Evolutionary conservation across 1,140 invertebrate genomes (phyloP).

Genomic region (Prorops nasuta): DNA sequence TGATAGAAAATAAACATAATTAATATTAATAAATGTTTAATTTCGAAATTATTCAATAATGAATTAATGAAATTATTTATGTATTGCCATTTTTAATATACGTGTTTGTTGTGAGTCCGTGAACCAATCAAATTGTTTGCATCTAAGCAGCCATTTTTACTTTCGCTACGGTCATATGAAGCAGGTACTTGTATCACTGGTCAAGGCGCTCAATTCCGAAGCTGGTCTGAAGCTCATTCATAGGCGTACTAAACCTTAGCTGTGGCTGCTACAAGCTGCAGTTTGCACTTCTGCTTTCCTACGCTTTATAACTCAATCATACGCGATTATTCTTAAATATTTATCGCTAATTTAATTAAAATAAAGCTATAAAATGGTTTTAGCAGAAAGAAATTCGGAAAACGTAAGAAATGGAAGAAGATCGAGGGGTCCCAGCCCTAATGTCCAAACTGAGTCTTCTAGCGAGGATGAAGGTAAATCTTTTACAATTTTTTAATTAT

Average conservation of each 20-base stretch:
- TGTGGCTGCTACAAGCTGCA: slow-evolving; percentile 31
- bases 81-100: slow-evolving; percentile 22
- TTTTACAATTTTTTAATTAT: slow-evolving; percentile 7
- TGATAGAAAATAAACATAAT: slow-evolving; percentile 3
- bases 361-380: slow-evolving; percentile 66
- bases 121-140: slow-evolving; percentile 32
- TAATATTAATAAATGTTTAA: slow-evolving; percentile 3
- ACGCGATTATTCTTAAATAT: no score
- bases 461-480: slow-evolving; percentile 75
- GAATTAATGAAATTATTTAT: neutral
- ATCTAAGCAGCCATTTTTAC: slow-evolving; percentile 39
- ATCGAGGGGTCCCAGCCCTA: slow-evolving; percentile 85
- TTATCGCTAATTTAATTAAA: no score
- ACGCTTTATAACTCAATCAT: no score
- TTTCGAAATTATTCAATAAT: slow-evolving; percentile 2
- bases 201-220: no score
- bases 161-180: slow-evolving; percentile 49
- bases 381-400: slow-evolving; percentile 80
- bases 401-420: slow-evolving; percentile 79
- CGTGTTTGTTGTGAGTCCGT: no score
- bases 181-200: no score
- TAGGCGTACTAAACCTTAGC: slow-evolving; percentile 6
- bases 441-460: slow-evolving; percentile 77
- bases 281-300: slow-evolving; percentile 25
- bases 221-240: no score